Evolutionary conservation across 2,113 vertebrate genomes (phyloP).

Genomic region (Rhabdomys dilectus): DNA sequence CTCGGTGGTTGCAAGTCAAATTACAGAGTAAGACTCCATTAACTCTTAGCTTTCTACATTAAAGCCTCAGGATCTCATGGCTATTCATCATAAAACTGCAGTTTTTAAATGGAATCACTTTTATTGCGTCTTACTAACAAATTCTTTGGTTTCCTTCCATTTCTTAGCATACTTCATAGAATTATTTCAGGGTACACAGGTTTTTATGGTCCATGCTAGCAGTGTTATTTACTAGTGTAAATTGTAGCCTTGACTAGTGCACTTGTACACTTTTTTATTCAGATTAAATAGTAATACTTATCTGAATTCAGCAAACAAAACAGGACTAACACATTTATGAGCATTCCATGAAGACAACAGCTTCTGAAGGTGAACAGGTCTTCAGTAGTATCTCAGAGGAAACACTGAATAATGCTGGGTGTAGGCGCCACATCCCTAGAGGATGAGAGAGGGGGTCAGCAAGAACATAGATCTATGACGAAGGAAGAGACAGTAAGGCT

Average conservation of each 20-base stretch:
- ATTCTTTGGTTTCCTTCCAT: conserved; percentile 22
- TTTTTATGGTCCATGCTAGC: not conserved
- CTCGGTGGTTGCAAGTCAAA: not conserved
- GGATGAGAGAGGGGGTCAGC: not conserved
- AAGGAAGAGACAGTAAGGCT: not conserved
- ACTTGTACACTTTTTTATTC: not conserved
- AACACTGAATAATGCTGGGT: not conserved
- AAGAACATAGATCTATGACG: not conserved
- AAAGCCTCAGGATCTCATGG: not conserved
- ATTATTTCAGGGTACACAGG: not conserved
- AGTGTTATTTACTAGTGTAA: not conserved
- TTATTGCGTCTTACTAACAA: conserved; percentile 7
- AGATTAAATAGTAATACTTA: not conserved
- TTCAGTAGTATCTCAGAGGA: not conserved
- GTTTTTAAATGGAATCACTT: conserved; percentile 20
- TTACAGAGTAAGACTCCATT: not conserved
- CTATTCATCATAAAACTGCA: conserved; percentile 31
- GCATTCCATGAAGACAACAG: not conserved
- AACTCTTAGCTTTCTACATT: not conserved
- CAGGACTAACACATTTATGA: not conserved
- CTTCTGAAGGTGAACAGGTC: conserved; percentile 30
- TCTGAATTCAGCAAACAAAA: conserved; percentile 8
- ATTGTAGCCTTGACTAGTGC: not conserved
- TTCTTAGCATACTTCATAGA: not conserved
- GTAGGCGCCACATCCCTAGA: not conserved